phyloP scores from a whole-genome alignment of 2,888 invertebrate genomes.

The Mythimna impura region DNA sequence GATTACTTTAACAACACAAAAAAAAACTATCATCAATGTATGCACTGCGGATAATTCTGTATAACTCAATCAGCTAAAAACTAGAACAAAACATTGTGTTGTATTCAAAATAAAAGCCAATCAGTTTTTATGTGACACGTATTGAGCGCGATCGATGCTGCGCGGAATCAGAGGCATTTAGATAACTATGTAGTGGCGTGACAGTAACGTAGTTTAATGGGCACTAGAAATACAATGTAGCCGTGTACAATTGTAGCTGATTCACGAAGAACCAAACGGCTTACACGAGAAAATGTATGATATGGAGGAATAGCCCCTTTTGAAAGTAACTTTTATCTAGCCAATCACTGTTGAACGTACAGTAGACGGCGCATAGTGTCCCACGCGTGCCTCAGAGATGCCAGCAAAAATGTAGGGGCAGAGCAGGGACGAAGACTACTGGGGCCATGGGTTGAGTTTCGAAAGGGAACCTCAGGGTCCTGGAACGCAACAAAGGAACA shows the following conservation, averaged over 20 bases:
- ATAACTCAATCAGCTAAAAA: conserved; percentile 28
- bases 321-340: too few relatives aligned
- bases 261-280: neutral
- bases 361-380: too few relatives aligned
- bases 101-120: conserved; percentile 52
- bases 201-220: neutral
- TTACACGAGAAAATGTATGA: neutral
- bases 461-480: too few relatives aligned
- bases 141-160: conserved; percentile 37
- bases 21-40: neutral
- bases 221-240: neutral
- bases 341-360: too few relatives aligned
- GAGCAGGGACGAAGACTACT: too few relatives aligned
- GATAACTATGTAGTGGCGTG: conserved; percentile 14
- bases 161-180: conserved; percentile 23
- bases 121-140: conserved; percentile 54
- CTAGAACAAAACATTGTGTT: conserved; percentile 12
- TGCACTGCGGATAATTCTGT: neutral
- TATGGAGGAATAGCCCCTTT: neutral
- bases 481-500: too few relatives aligned
- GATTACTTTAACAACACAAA: neutral
- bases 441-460: too few relatives aligned
- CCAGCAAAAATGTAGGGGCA: too few relatives aligned
- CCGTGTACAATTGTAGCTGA: neutral
- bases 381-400: too few relatives aligned